These are phyloP conservation scores for Epinephelus coioides DNA, from an alignment of 2,797 vertebrate species.

Conservation along the genomic window DNA sequence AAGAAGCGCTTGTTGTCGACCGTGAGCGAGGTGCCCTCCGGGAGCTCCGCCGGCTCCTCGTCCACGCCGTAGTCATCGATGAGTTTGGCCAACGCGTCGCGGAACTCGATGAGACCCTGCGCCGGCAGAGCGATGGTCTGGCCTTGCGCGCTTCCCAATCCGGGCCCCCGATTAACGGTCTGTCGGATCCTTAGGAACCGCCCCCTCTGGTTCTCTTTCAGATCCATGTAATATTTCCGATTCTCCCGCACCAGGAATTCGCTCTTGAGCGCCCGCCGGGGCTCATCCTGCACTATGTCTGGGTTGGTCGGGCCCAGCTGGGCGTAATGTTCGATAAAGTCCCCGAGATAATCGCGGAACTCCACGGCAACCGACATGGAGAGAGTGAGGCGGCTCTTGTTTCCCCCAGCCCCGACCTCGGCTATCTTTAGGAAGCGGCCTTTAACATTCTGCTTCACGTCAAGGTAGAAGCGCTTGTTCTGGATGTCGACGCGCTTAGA, in stretches of 20 bases:
- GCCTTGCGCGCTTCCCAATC: conserved; percentile 96
- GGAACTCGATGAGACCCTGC: conserved; percentile 98
- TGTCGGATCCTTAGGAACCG: conserved; percentile 97
- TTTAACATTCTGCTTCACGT: conserved; percentile 99
- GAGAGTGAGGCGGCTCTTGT: conserved; percentile 97
- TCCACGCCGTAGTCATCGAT: conserved; percentile 98
- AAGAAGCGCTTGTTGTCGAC: conserved; percentile 99
- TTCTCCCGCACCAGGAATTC: conserved; percentile 98
- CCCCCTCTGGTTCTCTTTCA: conserved; percentile 99
- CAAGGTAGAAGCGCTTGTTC: conserved; percentile 99
- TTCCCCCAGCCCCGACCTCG: conserved; percentile 97
- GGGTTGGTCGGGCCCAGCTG: conserved; percentile 97
- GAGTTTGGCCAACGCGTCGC: conserved; percentile 97
- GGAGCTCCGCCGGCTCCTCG: conserved; percentile 97
- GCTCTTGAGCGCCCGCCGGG: conserved; percentile 96
- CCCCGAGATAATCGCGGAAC: conserved; percentile 98
- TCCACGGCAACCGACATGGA: conserved; percentile 98
- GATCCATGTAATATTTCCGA: conserved; percentile 99
- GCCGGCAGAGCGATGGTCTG: conserved; percentile 98
- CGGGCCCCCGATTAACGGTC: conserved; percentile 98
- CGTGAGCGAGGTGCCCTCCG: conserved; percentile 97
- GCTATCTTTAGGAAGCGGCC: conserved; percentile 99
- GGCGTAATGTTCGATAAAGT: conserved; percentile 99
- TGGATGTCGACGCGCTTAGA: conserved; percentile 99
- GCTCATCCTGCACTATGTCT: conserved; percentile 96